Conservation (phyloP, 2,888 invertebrate genomes). For the Drosophila subsilvestris region DNA sequence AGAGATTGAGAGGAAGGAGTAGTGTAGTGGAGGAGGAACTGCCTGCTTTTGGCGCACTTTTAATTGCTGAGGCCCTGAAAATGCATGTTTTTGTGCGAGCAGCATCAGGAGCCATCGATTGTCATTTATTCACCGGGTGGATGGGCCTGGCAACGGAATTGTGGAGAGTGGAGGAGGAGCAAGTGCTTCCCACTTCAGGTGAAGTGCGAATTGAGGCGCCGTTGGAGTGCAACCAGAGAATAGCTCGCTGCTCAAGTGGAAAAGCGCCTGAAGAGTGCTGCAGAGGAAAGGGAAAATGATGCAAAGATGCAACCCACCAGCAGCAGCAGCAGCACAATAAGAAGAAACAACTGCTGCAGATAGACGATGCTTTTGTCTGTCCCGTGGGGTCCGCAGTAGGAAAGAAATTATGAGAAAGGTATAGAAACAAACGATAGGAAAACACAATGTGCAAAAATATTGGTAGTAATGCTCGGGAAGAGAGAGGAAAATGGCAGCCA, state of each 20-base stretch:
- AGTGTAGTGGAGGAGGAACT: not conserved
- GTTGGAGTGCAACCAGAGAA: constrained; percentile 74
- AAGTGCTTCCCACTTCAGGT: constrained; percentile 59
- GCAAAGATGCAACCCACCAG: constrained; percentile 54
- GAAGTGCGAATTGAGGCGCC: constrained; percentile 78
- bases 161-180: constrained; percentile 1
- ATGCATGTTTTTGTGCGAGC: constrained; percentile 33
- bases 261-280: constrained; percentile 53
- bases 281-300: constrained; percentile 6
- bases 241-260: constrained; percentile 67
- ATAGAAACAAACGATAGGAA: not conserved
- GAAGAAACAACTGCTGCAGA: constrained; percentile 35
- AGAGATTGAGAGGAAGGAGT: not conserved
- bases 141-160: too few species aligned
- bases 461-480: too few species aligned
- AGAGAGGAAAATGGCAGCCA: too few species aligned
- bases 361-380: constrained; percentile 44
- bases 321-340: constrained; percentile 49
- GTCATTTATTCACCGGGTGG: constrained; percentile 56
- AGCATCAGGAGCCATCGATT: constrained; percentile 59
- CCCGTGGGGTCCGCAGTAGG: constrained; percentile 1
- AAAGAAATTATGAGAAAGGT: not conserved
- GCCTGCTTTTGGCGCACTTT: constrained; percentile 8
- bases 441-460: not conserved
- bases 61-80: constrained; percentile 30